These are phyloP conservation scores for Nemapogon koenigi DNA, from an alignment of 2,888 invertebrate genomes.

Conservation along the genomic window DNA sequence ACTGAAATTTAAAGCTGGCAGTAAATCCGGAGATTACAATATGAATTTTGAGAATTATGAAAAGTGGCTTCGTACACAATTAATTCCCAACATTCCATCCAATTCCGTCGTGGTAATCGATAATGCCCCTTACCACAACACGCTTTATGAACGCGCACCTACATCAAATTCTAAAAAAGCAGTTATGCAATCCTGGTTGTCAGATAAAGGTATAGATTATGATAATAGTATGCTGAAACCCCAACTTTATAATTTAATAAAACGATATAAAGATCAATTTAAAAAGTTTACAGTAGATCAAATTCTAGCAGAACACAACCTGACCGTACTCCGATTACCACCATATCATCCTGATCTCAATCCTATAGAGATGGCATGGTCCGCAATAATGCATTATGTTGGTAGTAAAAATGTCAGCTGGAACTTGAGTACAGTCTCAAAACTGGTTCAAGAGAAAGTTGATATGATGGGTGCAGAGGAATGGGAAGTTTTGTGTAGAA, in stretches of 20 bases:
- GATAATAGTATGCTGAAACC: constrained; percentile 15
- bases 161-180: constrained; percentile 18
- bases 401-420: constrained; percentile 4
- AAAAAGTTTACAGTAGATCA: constrained; percentile 16
- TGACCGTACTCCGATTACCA: constrained; percentile 17
- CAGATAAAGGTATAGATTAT: constrained; percentile 17
- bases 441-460: constrained; percentile 9
- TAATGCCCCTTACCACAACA: constrained; percentile 23
- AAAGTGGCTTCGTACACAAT: constrained; percentile 21
- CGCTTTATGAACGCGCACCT: constrained; percentile 16
- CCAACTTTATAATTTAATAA: constrained; percentile 18
- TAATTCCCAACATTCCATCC: constrained; percentile 22
- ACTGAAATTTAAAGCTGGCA: constrained; percentile 18
- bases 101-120: constrained; percentile 20
- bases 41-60: constrained; percentile 23
- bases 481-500: constrained; percentile 13
- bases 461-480: constrained; percentile 12
- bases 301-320: constrained; percentile 15
- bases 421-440: neutral
- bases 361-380: constrained; percentile 10
- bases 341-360: constrained; percentile 19
- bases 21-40: constrained; percentile 21
- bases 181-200: constrained; percentile 20
- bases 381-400: constrained; percentile 7
- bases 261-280: constrained; percentile 16